Evolutionary conservation across 2,888 invertebrate species (phyloP), one percentile per base, ranked within the genome.

Genomic region (Erebia epiphron): DNA sequence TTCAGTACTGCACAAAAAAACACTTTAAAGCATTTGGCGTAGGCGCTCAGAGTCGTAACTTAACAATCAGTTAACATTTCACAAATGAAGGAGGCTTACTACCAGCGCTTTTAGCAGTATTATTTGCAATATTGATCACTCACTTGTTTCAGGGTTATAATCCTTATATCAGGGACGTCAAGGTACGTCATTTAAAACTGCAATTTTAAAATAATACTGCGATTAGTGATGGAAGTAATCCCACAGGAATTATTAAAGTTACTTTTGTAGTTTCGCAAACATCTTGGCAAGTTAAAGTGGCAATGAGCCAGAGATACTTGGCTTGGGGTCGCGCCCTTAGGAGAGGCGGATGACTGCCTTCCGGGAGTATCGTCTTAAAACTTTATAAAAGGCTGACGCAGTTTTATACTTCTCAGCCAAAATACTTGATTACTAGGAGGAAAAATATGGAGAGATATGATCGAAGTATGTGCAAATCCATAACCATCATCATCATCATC

Each of bases 241-340:
- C 35, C 26, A 26, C 26, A 26, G 54, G 61, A 67, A 72, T 72
- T 70, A 69, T 67, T 58, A 46, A 67, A 67, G 52, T 67, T 60
- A 58, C 58, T 70, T 67, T 67, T 72, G 67, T 72, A 70, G 67
- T 67, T 72, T 61, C 46, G 26, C 62, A 66, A 70, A 72, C 60
- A 67, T 72, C 67, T 60, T 61, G 72, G 60, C 70, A 70, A 73
- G 54, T 70, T 70, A 16, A 50, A 35, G 57, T 73, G 73, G 73
- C 73, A 65, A 68, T 68, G 64, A 50, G 73, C 73, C 73, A 73
- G 18, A 57, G 58, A 64, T 50, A 57, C 73, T 73, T 70, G 61
- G 70, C 70, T 49, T 61, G 26, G 54, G 26, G 52, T 35, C 60
- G 18, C 54, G 58, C 66, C 67, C 64, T 72, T 70, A 67, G n/a